These are phyloP conservation scores for Butorides virescens DNA, from an alignment of 2,113 vertebrate genomes.

Conservation along the genomic window DNA sequence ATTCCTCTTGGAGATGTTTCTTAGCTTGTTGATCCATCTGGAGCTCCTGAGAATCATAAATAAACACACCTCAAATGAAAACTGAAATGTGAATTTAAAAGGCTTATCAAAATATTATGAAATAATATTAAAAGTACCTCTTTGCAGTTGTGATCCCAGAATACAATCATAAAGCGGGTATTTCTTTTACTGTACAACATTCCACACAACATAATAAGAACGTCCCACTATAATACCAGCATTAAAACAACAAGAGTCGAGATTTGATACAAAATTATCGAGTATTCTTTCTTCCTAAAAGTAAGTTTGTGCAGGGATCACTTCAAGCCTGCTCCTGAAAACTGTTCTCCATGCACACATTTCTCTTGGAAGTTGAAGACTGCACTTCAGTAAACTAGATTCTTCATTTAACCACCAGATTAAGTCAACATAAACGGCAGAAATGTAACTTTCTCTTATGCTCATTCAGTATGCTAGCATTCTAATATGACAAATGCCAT, in stretches of 20 bases:
- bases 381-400: not conserved
- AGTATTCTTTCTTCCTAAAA: not conserved
- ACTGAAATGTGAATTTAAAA: not conserved
- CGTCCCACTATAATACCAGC: not conserved
- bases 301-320: not conserved
- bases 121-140: not conserved
- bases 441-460: not conserved
- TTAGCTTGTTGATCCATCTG: slow-evolving; percentile 98
- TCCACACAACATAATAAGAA: not conserved
- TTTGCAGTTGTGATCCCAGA: not conserved
- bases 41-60: slow-evolving; percentile 81
- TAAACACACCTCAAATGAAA: not conserved
- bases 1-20: slow-evolving; percentile 97
- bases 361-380: not conserved
- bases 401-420: not conserved
- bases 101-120: not conserved
- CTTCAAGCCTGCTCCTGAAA: not conserved
- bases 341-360: not conserved
- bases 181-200: not conserved
- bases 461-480: not conserved
- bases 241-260: not conserved
- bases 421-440: not conserved
- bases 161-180: not conserved
- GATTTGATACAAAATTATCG: not conserved
- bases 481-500: not conserved